Evolutionary conservation across 2,888 invertebrate genomes (phyloP).

Genomic region (Colletes collaris): DNA sequence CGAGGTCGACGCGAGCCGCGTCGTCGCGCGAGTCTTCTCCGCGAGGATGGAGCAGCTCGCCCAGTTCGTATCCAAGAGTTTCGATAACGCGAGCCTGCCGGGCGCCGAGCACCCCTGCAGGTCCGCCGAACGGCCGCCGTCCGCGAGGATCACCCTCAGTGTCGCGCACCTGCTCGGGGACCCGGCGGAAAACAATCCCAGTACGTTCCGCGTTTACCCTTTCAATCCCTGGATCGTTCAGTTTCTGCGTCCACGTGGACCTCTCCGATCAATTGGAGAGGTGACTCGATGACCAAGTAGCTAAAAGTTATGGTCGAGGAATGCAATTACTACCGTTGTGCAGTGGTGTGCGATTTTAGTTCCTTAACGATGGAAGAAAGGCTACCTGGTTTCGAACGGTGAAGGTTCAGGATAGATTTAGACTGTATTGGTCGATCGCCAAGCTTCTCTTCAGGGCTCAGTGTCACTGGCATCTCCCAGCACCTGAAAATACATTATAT

Average conservation of each 20-base stretch:
- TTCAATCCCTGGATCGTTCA: conserved; percentile 12
- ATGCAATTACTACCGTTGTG: too few species aligned
- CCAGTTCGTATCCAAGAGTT: conserved; percentile 95
- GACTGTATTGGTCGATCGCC: too few species aligned
- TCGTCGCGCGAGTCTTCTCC: conserved; percentile 64
- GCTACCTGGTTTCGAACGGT: too few species aligned
- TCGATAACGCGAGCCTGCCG: conserved; percentile 82
- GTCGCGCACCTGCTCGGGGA: conserved; percentile 79
- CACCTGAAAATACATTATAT: too few species aligned
- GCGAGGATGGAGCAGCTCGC: conserved; percentile 93
- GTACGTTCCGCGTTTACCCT: conserved; percentile 66
- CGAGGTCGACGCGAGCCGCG: conserved; percentile 68
- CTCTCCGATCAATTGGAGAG: too few species aligned
- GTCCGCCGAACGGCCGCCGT: conserved; percentile 52
- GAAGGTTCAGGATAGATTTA: too few species aligned
- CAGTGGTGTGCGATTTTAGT: too few species aligned
- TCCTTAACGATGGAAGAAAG: too few species aligned
- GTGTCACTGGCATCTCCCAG: too few species aligned
- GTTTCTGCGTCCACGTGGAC: neutral
- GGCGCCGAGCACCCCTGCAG: conserved; percentile 55
- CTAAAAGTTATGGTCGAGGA: too few species aligned
- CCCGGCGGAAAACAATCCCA: conserved; percentile 58
- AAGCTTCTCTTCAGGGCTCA: too few species aligned
- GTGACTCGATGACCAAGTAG: too few species aligned
- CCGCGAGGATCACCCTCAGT: conserved; percentile 76